Evolutionary conservation across 2,888 invertebrate genomes (phyloP).

Genomic region (Leuctra nigra): DNA sequence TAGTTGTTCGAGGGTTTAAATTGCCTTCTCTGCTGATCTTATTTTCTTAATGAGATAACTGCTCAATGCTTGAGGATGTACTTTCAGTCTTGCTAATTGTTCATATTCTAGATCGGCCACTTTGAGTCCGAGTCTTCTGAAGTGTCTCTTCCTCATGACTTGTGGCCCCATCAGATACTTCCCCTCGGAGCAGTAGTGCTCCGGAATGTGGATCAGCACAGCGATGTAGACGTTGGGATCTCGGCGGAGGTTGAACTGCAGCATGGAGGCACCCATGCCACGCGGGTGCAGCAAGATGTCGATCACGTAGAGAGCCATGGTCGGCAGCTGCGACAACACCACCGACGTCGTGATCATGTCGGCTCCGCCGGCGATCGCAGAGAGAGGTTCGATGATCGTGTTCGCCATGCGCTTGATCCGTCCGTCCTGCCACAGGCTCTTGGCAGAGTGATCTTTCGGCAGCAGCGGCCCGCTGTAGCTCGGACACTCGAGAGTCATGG

Average conservation of each 20-base stretch:
- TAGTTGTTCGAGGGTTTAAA: no score
- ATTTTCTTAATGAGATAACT: slow-evolving; percentile 48
- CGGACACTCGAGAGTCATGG: slow-evolving; percentile 55
- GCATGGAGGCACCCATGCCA: slow-evolving; percentile 36
- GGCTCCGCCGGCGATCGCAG: slow-evolving; percentile 42
- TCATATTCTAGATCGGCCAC: slow-evolving; percentile 53
- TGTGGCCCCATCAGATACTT: slow-evolving; percentile 54
- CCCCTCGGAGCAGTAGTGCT: slow-evolving; percentile 55
- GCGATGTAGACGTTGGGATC: slow-evolving; percentile 47
- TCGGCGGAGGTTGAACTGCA: slow-evolving; percentile 44
- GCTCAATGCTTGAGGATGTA: slow-evolving; percentile 44
- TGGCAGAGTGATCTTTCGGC: slow-evolving; percentile 47
- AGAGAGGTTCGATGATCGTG: slow-evolving; percentile 43
- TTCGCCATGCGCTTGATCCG: slow-evolving; percentile 47
- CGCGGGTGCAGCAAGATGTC: slow-evolving; percentile 53
- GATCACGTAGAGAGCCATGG: slow-evolving; percentile 51
- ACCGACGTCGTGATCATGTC: slow-evolving; percentile 47
- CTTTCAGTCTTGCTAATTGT: slow-evolving; percentile 44
- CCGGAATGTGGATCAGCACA: slow-evolving; percentile 55
- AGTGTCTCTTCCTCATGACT: slow-evolving; percentile 54
- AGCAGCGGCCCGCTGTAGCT: slow-evolving; percentile 51
- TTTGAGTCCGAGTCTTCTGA: slow-evolving; percentile 55
- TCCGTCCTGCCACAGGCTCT: slow-evolving; percentile 47
- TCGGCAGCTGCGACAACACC: slow-evolving; percentile 48
- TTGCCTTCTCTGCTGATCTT: slow-evolving; percentile 36